Evolutionary conservation across 2,888 invertebrate genomes (phyloP).

Genomic region (Seira sanloemensis): DNA sequence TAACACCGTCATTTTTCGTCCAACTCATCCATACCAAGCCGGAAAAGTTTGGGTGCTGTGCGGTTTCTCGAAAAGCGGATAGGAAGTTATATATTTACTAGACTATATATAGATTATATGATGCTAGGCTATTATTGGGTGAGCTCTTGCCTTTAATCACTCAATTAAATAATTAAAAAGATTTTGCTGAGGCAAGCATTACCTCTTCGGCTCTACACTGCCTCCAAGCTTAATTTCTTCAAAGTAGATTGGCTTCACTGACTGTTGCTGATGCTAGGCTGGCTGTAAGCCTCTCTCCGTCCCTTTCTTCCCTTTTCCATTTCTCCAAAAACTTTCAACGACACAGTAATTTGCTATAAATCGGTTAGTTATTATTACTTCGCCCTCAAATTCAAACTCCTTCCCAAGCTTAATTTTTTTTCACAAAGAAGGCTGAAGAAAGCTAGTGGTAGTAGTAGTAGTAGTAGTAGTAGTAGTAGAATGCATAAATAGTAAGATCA

Average conservation of each 20-base stretch:
- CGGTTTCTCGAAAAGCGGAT: background rate
- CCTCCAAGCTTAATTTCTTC: slow-evolving; percentile 30
- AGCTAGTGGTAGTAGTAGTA: no score
- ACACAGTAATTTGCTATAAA: slow-evolving; percentile 12
- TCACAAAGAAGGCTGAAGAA: no score
- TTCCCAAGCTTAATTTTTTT: no score
- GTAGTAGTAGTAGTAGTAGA: no score
- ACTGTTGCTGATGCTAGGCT: slow-evolving; percentile 40
- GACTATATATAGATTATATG: background rate
- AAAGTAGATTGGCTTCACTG: slow-evolving; percentile 26
- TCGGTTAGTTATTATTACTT: slow-evolving; percentile 23
- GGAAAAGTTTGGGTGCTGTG: background rate
- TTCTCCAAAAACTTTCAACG: slow-evolving; percentile 5
- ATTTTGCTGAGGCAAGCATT: slow-evolving; percentile 46
- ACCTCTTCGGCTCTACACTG: slow-evolving; percentile 20
- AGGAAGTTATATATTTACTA: background rate
- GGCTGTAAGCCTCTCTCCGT: background rate
- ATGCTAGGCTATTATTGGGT: background rate
- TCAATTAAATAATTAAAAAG: slow-evolving; percentile 59
- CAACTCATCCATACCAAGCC: background rate
- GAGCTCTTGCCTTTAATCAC: slow-evolving; percentile 52
- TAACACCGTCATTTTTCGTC: background rate
- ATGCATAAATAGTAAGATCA: slow-evolving; percentile 19
- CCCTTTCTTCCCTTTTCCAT: background rate
- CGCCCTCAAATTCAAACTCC: no score